Base-by-base conservation (phyloP, 2,888 invertebrate species). In the Scaptomyza tumidula region DNA sequence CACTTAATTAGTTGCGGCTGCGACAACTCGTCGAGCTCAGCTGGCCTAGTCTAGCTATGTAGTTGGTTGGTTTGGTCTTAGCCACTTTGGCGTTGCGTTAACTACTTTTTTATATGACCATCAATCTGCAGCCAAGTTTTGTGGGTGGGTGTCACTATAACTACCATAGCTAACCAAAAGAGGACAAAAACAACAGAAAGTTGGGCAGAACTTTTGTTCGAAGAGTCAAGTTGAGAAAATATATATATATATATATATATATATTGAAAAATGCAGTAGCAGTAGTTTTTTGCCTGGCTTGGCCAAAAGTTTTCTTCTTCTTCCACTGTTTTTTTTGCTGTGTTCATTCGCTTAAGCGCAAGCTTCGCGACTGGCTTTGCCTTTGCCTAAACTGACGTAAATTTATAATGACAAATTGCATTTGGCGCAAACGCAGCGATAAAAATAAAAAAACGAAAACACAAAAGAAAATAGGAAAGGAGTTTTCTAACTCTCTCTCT, bases 381-480 rank as follows among this genome's bases (percentile, higher is more conserved):
- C 77, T 75, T 77, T 86, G 84, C 89, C 70, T 75, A 80, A 89
- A 86, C 84, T 88, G 86, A 89, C 86, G 81, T 89, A 88, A 89
- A 90, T 89, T 90, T 89, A 86, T 81, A 88, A 86, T 88, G 90
- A 88, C 90, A 89, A 89, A 90, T 90, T 86, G 88, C 87, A 86
- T 89, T 89, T 86, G 82, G 79, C 66, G 72, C 70, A 81, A 86
- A 71, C 76, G 80, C 78, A 67, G 80, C 68, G 67, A 62, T 19
- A 50, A 50, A 53, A 68, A 50, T 35, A 53, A 68, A 19, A 50
- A 53, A 68, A 54, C 71, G n/a, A 55, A 68, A 53, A 75, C 19
- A 65, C 57, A 53, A 10, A 49, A 33, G 39, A n/a, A 59, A 55
- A 53, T 33, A 6, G 16, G 6, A 58, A 45, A 31, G 39, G n/a